phyloP scores from a whole-genome alignment of 2,888 invertebrate genomes.

The Drosophila paramelanica region DNA sequence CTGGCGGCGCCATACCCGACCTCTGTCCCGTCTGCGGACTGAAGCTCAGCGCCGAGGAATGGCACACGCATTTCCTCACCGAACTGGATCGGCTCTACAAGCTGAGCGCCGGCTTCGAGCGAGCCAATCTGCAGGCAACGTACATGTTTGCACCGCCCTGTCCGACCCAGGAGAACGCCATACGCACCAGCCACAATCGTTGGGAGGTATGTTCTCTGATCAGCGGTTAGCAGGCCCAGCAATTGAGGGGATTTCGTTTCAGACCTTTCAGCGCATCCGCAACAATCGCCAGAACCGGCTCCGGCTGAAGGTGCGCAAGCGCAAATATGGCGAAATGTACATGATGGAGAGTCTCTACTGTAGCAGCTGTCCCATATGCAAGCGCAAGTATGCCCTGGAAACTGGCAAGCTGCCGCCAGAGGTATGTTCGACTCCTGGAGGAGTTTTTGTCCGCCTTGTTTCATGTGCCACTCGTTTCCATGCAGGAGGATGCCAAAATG shows the following conservation, averaged over 20 bases:
- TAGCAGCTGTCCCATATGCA: slow-evolving; percentile 88
- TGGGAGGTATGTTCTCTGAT: slow-evolving; percentile 86
- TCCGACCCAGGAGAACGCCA: slow-evolving; percentile 84
- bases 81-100: slow-evolving; percentile 90
- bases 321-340: slow-evolving; percentile 87
- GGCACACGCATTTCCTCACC: slow-evolving; percentile 89
- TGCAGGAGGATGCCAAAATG: slow-evolving; percentile 75
- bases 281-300: slow-evolving; percentile 89
- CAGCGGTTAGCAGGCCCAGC: neutral
- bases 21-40: slow-evolving; percentile 90
- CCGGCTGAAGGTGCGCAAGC: slow-evolving; percentile 88
- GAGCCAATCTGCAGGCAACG: slow-evolving; percentile 84
- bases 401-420: slow-evolving; percentile 88
- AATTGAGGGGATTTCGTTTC: neutral
- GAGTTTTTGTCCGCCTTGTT: neutral
- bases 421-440: slow-evolving; percentile 84
- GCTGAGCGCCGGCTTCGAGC: slow-evolving; percentile 86
- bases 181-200: slow-evolving; percentile 86
- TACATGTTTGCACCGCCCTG: slow-evolving; percentile 84
- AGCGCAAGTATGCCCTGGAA: slow-evolving; percentile 84
- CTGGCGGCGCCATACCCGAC: slow-evolving; percentile 82
- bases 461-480: neutral
- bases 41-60: slow-evolving; percentile 88
- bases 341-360: slow-evolving; percentile 85
- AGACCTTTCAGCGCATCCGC: slow-evolving; percentile 89